Evolutionary conservation across 2,888 invertebrate genomes (phyloP), one percentile per base, ranked within the genome.

Genomic region (Panzeria rudis): DNA sequence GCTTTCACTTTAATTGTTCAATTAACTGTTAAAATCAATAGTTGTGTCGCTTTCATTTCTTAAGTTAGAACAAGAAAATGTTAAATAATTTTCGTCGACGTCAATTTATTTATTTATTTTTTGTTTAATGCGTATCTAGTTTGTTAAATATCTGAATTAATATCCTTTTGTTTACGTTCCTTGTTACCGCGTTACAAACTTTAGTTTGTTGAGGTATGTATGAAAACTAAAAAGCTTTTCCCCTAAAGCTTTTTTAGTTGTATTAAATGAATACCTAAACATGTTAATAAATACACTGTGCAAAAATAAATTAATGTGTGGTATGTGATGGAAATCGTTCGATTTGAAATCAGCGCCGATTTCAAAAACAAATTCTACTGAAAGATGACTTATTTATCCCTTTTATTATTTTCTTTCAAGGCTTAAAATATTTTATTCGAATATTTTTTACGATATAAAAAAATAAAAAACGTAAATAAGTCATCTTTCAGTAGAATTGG

Each of bases 111-210:
- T 29, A 29, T 29, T 29, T 4, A 29, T 47, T 17, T 47, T 47
- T 47, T 8, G 8, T 47, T 9, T 50, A 69, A 35, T 78, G 29
- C 50, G 44, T 71, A 71, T 85, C 50, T 47, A 35, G 47, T 64
- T 71, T 75, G 41, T 15, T 59, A 50, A 61, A 54, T 61, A 47
- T 20, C 17, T 73, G 15, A 44, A 73, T 81, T 71, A 76, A 68
- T 82, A 47, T 54, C 52, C 78, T 66, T 85, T 81, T 79, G 85
- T 85, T 85, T 85, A 85, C 78, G 59, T 85, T 85, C 62, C 17
- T 76, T 78, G 77, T 73, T 78, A 73, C 68, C 77, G 80, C 68
- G 44, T 68, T 73, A 44, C 47, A 38, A 59, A 54, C 9, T 56
- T 38, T 52, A 76, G 61, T 32, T 64, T 73, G 68, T 73, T 66